These are phyloP conservation scores for Sinotaia quadrata DNA, from an alignment of 2,888 invertebrate species.

Conservation along the genomic window DNA sequence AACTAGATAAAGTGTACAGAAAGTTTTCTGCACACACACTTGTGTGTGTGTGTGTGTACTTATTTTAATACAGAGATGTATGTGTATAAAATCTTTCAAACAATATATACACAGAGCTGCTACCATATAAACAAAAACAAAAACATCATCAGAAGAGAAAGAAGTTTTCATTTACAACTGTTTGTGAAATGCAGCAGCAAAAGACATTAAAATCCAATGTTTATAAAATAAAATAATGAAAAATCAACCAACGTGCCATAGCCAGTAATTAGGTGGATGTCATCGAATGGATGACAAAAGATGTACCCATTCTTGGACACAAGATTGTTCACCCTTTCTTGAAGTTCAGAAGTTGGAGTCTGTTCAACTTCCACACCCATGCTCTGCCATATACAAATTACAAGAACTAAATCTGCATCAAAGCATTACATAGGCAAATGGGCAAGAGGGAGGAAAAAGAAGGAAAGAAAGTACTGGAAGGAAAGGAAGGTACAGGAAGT, in stretches of 20 bases:
- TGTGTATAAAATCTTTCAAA: no score
- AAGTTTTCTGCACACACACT: no score
- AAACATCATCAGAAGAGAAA: not conserved
- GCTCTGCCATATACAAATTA: slow-evolving; percentile 42
- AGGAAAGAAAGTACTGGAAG: not conserved
- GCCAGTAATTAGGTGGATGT: slow-evolving; percentile 59
- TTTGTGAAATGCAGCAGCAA: not conserved
- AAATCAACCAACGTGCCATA: slow-evolving; percentile 31
- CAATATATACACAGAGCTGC: no score
- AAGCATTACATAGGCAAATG: no score
- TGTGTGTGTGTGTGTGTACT: no score
- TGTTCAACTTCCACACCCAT: slow-evolving; percentile 58
- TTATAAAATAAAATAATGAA: no score
- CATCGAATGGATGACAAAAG: slow-evolving; percentile 67
- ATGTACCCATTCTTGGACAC: slow-evolving; percentile 49
- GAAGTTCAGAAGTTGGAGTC: slow-evolving; percentile 48
- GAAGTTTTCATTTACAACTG: not conserved
- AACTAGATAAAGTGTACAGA: no score
- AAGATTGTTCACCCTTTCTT: slow-evolving; percentile 50
- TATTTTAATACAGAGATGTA: no score
- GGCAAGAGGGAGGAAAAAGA: not conserved
- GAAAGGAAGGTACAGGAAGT: no score
- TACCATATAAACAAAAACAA: not conserved
- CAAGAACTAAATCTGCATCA: no score
- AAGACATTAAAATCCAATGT: not conserved